Evolutionary conservation across 2,797 vertebrate species (phyloP).

Genomic region (Falco biarmicus): DNA sequence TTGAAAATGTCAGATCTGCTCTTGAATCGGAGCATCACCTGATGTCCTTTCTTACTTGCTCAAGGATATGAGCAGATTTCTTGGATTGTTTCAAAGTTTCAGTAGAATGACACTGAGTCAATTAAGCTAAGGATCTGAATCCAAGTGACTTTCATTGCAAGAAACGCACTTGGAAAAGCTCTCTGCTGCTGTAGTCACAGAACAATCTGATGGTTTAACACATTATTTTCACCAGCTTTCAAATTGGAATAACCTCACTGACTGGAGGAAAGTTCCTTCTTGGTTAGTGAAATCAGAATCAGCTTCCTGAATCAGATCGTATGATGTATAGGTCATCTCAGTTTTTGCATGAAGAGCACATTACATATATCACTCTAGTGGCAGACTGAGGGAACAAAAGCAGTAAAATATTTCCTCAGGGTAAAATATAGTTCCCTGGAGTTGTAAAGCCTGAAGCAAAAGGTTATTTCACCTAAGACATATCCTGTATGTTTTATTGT

Average conservation of each 20-base stretch:
- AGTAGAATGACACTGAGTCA: background rate
- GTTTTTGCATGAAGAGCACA: slow-evolving; percentile 45
- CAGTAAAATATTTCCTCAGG: slow-evolving; percentile 59
- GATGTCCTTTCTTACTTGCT: background rate
- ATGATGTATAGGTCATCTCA: slow-evolving; percentile 29
- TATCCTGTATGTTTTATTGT: slow-evolving; percentile 42
- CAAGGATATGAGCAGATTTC: background rate
- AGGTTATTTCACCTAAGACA: slow-evolving; percentile 66
- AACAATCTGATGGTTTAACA: background rate
- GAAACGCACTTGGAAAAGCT: background rate
- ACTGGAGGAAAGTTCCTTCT: background rate
- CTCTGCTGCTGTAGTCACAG: background rate
- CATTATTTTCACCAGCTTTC: background rate
- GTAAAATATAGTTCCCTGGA: slow-evolving; percentile 66
- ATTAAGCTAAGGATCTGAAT: background rate
- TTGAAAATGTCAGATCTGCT: background rate
- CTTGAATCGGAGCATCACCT: background rate
- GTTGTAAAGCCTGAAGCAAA: slow-evolving; percentile 56
- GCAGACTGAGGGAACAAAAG: slow-evolving; percentile 49
- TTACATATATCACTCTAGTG: slow-evolving; percentile 39
- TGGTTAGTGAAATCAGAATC: background rate
- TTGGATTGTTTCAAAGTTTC: background rate
- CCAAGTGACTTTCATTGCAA: background rate
- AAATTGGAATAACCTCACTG: background rate
- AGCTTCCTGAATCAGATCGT: background rate